Evolutionary conservation across 2,113 vertebrate genomes (phyloP), one percentile per base, ranked within the genome.

Genomic region (Plectropomus leopardus): DNA sequence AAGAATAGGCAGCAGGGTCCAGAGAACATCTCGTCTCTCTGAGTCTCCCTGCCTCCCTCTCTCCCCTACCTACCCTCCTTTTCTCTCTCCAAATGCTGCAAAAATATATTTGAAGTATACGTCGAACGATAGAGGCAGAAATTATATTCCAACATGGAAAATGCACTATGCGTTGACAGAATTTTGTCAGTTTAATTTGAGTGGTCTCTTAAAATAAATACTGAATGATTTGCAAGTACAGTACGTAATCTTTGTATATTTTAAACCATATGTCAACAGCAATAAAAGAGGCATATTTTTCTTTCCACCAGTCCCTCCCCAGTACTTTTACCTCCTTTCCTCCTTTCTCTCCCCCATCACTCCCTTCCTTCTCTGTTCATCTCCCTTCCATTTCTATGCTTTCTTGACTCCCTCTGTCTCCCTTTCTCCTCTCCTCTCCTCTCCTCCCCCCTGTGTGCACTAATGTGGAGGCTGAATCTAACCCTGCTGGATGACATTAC

Each of bases 401-500:
- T 76, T 76, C 73, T 67, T 63, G 28, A 54, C 40, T 67, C 69
- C 75, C 57, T 34, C 19, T 77, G 55, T 57, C 48, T 78, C 71
- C 73, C 34, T 36, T 55, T 36, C 74, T 71, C 69, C 44, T 57
- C 53, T 36, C 53, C 44, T 57, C 53, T 36, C 53, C 71, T 59
- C 47, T 60, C 60, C 57, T 53, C 17, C 74, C 78, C 72, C 84
- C 57, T 8, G 55, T 26, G 84, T 79, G 82, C 86, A 77, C 83
- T 84, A 92, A 91, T 84, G 83, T 88, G 88, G 87, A 87, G 88
- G 91, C 76, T 90, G 88, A 92, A 86, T 89, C 80, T 80, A 88
- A 89, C 92, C 89, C 89, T 89, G 91, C 86, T 89, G 91, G 89
- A 90, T 93, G 93, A 91, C 89, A 91, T 93, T 87, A 91, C 90